Base-by-base conservation (phyloP, 2,888 invertebrate genomes). In the Philereme transversata region DNA sequence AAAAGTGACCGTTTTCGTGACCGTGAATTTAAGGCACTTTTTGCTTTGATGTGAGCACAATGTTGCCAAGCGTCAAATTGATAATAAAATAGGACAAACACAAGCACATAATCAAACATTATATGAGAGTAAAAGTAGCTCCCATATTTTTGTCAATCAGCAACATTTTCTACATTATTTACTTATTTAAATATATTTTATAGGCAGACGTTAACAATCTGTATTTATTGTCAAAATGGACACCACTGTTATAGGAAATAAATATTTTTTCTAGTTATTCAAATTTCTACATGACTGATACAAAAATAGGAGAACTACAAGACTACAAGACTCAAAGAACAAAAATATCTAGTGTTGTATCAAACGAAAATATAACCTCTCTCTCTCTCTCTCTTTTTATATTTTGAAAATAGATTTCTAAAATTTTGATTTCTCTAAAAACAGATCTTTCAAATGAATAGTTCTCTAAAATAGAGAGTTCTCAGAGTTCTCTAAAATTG, bases 51-150 rank as follows among this genome's bases (percentile, higher is more conserved):
- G 88, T 90, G 91, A 92, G 90, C 91, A 90, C 91, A 92, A 91
- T 92, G 92, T 92, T 92, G 92, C 92, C 92, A 92, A 91, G 90
- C 92, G 82, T 89, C 91, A 87, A 91, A 91, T 91, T 92, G 91
- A 92, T 91, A 91, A 91, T 90, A 90, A 90, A 85, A 75, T 75
- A 86, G 83, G 85, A 88, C 87, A 89, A 87, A 88, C 89, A 90
- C 88, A 91, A 89, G 90, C 91, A 91, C 86, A 88, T 61, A 64
- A 61, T 55, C 58, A 68, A 66, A 70, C 65, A 62, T 51, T 60
- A 46, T 54, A 61, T 57, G 41, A 44, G 51, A 66, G 51, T 60
- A 51, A 54, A 51, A 60, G 64, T 66, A 75, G 69, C 69, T 76
- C 73, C 63, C 75, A 73, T 70, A 74, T 74, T 70, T 73, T 40